Base-by-base conservation (phyloP, 1,140 invertebrate species). In the Macrosteles quadrilineatus region DNA sequence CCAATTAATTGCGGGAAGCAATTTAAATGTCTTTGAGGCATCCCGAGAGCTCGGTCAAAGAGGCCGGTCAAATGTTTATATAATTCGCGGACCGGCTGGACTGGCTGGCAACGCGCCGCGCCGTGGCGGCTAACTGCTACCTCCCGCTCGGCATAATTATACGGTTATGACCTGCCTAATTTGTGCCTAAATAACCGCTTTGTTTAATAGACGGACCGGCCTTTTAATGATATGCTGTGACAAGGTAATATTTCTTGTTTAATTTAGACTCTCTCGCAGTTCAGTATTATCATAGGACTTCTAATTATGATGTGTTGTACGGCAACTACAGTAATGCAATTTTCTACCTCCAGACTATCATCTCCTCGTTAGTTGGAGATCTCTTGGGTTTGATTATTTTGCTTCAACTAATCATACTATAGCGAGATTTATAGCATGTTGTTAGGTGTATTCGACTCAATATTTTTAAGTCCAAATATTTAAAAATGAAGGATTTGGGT, bases 21-120 rank as follows among this genome's bases (percentile, higher is more conserved):
- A 59, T 59, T 59, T 59, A 30, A 59, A 59, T 59, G 55, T 59
- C 55, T 59, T 25, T 29, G 55, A 59, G 55, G 55, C 25, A 59
- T 59, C 14, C 55, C 14, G 47, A 21, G 47, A 17, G 14, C 47
- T 50, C 47, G n/a, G 55, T 59, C 55, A 59, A 59, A 59, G 55
- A n/a, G n/a, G 55, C 55, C 55, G 55, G 21, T 59, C 25, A n/a
- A 14, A 9, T 59, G 55, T 59, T 59, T 59, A 30, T 59, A 25
- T 59, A 59, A 59, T 59, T 59, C 25, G 55, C 55, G 9, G 27
- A 25, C 6, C 32, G 32, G 4, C 32, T n/a, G n/a, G n/a, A n/a
- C n/a, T n/a, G n/a, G 19, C 11, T 53, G 11, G 4, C 47, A 4
- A 19, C 55, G 55, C 55, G 21, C 55, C 23, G 55, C 21, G 21